Conservation (phyloP, 2,113 vertebrate genomes). For the Bujurquina vittata region DNA sequence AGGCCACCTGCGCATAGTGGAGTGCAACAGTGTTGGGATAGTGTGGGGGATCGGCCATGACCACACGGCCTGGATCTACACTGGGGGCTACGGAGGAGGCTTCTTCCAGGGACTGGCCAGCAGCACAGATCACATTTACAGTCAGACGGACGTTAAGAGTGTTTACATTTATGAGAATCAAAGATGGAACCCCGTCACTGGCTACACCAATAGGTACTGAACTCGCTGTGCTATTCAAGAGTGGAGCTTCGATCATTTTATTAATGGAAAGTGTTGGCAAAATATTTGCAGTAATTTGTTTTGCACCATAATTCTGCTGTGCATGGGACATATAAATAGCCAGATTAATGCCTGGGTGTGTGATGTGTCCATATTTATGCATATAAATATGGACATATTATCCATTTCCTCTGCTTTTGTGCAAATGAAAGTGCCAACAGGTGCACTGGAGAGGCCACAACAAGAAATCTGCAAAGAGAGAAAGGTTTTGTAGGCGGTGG, state of each 20-base stretch:
- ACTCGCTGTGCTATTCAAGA: neutral
- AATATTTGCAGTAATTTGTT: neutral
- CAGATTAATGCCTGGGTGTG: neutral
- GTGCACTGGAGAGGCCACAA: rapidly evolving
- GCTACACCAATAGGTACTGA: constrained; percentile 90
- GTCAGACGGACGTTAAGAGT: constrained; percentile 90
- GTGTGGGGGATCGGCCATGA: constrained; percentile 95
- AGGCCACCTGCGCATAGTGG: constrained; percentile 89
- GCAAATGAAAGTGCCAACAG: neutral
- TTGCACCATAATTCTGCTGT: neutral
- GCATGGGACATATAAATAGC: neutral
- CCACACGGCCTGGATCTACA: constrained; percentile 92
- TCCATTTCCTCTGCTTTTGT: no score
- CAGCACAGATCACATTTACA: constrained; percentile 89
- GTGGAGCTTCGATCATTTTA: neutral
- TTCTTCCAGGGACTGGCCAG: constrained; percentile 90
- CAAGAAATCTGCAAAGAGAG: no score
- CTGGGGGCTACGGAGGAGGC: constrained; percentile 90
- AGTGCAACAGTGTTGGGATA: constrained; percentile 87
- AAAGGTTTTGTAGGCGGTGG: no score
- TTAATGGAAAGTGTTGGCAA: neutral
- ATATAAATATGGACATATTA: no score
- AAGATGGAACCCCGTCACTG: constrained; percentile 95
- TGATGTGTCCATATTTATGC: neutral
- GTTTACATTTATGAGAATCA: constrained; percentile 97